phyloP scores from a whole-genome alignment of 2,113 vertebrate genomes.

The Neolamprologus sp. region DNA sequence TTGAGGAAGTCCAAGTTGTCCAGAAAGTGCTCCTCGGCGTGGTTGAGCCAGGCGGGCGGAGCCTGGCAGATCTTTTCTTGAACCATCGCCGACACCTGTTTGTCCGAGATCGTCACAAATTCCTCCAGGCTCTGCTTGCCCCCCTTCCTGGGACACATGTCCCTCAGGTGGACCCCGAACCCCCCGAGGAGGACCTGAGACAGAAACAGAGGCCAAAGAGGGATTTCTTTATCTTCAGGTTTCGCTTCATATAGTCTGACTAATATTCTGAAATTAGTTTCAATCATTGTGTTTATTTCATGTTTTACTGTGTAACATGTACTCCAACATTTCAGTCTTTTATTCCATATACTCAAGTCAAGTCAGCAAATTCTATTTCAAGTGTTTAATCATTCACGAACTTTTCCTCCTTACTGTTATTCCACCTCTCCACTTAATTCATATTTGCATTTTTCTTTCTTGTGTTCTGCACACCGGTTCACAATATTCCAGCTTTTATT shows the following conservation, averaged over 20 bases:
- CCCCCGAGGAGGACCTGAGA: conserved; percentile 78
- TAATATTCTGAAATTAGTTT: not conserved
- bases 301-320: not conserved
- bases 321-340: not conserved
- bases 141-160: conserved; percentile 71
- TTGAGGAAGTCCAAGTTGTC: conserved; percentile 80
- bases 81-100: not conserved
- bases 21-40: conserved; percentile 66
- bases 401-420: accelerated
- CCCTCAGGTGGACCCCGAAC: conserved; percentile 70
- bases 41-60: conserved; percentile 62
- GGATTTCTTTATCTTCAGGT: not conserved
- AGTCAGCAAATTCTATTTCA: not conserved
- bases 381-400: not conserved
- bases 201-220: not conserved
- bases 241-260: not conserved
- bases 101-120: conserved; percentile 72
- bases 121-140: conserved; percentile 25
- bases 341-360: not conserved
- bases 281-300: not conserved
- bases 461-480: too few relatives aligned
- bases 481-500: not conserved
- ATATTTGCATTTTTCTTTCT: not conserved
- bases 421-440: not conserved
- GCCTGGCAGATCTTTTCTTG: conserved; percentile 72